Base-by-base conservation (phyloP, 2,888 invertebrate genomes). In the Beris chalybata region DNA sequence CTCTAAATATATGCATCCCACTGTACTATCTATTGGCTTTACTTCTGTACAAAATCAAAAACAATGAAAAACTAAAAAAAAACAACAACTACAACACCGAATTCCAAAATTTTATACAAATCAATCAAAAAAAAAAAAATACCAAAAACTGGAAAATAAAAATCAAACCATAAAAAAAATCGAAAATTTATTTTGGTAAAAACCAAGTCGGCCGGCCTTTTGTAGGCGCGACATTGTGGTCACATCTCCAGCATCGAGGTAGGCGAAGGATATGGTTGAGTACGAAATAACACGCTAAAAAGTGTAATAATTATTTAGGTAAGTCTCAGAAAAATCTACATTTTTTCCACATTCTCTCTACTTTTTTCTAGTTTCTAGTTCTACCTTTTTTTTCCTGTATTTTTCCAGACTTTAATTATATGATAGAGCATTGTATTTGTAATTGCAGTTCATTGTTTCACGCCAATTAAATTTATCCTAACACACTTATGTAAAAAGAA, bases 211-310 rank as follows among this genome's bases (percentile, higher is more conserved):
- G 71, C 80, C 80, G 75, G 78, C 78, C 73, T 80, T 80, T 78
- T 80, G 80, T 78, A 80, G 79, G 77, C 78, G 80, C 74, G 80
- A 80, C 74, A 79, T 79, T 74, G 78, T 77, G 74, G 79, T 80
- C 72, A 74, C 79, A 67, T 75, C 80, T 71, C 79, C 80, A 72
- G 73, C 79, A 73, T 74, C 78, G 74, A 77, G 79, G 76, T 80
- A 80, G 76, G 77, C 76, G 74, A 68, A 59, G 63, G 63, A 66
- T 58, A 58, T 58, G 45, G 48, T 57, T 56, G 52, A 50, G 31
- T 57, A 38, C 38, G 38, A 55, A 63, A 43, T 44, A 38, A 54
- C n/a, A 32, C 61, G 48, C 38, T 53, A 32, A 54, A 45, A 52
- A 65, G 32, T 45, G 11, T 32, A 5, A 53, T 57, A 47, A 29